Evolutionary conservation across 2,113 vertebrate genomes (phyloP), one percentile per base, ranked within the genome.

Genomic region (Spea bombifrons): DNA sequence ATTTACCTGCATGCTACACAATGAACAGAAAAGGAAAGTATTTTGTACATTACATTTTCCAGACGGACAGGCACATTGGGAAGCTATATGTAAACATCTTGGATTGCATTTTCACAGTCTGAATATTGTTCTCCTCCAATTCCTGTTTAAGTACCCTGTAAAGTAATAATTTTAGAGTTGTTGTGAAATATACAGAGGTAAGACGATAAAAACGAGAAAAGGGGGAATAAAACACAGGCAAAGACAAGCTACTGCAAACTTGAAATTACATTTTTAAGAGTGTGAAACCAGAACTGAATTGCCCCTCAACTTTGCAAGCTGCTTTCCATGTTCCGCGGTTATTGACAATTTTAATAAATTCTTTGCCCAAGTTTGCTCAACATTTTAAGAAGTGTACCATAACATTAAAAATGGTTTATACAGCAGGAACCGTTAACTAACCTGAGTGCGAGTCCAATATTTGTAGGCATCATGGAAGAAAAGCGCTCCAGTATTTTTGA

Each of bases 31-130:
- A 75, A 66, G 66, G 7, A 75, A 57, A 50, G 8, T 87, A 92
- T 88, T 93, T 66, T 74, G 92, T 91, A 90, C 90, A 96, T 97
- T 92, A 99, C 97, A 99, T 97, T 91, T 94, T 98, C 97, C 97
- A 99, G 91, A 87, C 89, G 89, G 93, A 86, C 92, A 98, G 88
- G 93, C 95, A 96, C 88, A 89, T 92, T 81, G 96, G 94, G 84
- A 93, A 85, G 88, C 91, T 94, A 86, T 91, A 90, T 86, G 89
- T 95, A 93, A 98, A 90, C 94, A 95, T 94, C 84, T 94, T 93
- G 86, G 93, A 92, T 93, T 98, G 96, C 63, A 97, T 93, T 90
- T 94, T 96, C 88, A 99, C 87, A 84, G 95, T 95, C 66, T 99
- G 94, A 74, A 94, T 71, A 89, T 95, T 98, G 83, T 93, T 96